Evolutionary conservation across 2,797 vertebrate species (phyloP).

Genomic region (Eulemur rubriventer): DNA sequence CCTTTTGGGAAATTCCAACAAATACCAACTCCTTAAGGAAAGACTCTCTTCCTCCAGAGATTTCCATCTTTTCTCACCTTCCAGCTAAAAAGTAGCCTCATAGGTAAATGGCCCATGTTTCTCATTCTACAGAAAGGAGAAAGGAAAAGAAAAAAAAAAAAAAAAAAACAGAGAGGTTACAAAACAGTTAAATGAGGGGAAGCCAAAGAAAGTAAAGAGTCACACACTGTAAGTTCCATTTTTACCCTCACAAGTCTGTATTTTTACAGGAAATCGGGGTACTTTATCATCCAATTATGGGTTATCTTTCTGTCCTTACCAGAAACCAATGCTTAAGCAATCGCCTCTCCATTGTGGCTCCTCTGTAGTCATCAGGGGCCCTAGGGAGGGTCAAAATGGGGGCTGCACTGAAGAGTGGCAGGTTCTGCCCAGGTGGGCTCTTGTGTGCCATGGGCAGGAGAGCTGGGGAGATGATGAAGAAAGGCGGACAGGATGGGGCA

Average conservation of each 20-base stretch:
- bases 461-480: neutral
- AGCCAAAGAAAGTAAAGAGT: neutral
- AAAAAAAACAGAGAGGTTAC: neutral
- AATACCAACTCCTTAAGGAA: neutral
- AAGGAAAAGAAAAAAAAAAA: rapidly evolving
- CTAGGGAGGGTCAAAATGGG: rapidly evolving
- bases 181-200: neutral
- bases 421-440: neutral
- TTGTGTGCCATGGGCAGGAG: neutral
- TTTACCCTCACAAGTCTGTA: neutral
- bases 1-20: neutral
- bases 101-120: neutral
- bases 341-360: neutral
- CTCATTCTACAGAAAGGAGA: neutral
- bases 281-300: neutral
- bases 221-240: neutral
- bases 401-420: neutral
- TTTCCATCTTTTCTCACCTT: neutral
- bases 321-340: neutral
- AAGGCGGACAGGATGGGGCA: rapidly evolving
- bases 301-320: neutral
- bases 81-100: neutral
- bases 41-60: neutral
- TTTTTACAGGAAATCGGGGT: neutral
- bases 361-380: neutral